phyloP scores from a whole-genome alignment of 1,140 invertebrate genomes.

The Probaryconus sp. region DNA sequence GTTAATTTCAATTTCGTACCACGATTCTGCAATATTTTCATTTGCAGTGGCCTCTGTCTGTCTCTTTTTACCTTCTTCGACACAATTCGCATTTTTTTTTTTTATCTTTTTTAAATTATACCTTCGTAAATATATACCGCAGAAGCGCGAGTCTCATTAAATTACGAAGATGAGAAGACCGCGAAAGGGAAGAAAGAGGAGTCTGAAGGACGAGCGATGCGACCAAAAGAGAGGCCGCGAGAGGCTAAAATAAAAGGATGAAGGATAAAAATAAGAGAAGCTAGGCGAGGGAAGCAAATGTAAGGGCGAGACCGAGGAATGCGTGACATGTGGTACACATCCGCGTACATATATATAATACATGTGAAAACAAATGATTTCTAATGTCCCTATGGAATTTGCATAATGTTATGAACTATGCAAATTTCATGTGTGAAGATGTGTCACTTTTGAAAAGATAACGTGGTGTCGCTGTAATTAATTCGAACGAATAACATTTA shows the following conservation, averaged over 20 bases:
- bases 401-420: slow-evolving; percentile 20
- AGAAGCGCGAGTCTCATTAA: slow-evolving; percentile 68
- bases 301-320: slow-evolving; percentile 61
- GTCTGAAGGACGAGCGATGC: slow-evolving; percentile 41
- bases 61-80: slow-evolving; percentile 28
- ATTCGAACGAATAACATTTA: slow-evolving; percentile 25
- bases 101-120: slow-evolving; percentile 44
- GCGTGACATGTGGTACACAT: slow-evolving; percentile 70
- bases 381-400: slow-evolving; percentile 39
- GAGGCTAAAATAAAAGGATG: slow-evolving; percentile 50
- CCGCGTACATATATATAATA: slow-evolving; percentile 48
- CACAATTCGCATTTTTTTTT: background rate
- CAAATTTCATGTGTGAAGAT: slow-evolving; percentile 13
- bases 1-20: slow-evolving; percentile 50
- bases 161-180: slow-evolving; percentile 63
- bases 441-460: slow-evolving; percentile 27
- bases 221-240: slow-evolving; percentile 49
- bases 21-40: slow-evolving; percentile 31
- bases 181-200: slow-evolving; percentile 29
- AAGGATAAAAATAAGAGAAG: slow-evolving; percentile 53
- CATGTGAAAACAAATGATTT: slow-evolving; percentile 54
- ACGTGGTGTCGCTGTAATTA: slow-evolving; percentile 33
- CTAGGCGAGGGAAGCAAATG: slow-evolving; percentile 21
- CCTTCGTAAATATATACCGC: slow-evolving; percentile 57
- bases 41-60: slow-evolving; percentile 19